A percentile compares a stretch with the other conserved stretches of the same genome.
phyloP scores from a whole-genome alignment of 2,888 invertebrate species.

The Cerastoderma edule region DNA sequence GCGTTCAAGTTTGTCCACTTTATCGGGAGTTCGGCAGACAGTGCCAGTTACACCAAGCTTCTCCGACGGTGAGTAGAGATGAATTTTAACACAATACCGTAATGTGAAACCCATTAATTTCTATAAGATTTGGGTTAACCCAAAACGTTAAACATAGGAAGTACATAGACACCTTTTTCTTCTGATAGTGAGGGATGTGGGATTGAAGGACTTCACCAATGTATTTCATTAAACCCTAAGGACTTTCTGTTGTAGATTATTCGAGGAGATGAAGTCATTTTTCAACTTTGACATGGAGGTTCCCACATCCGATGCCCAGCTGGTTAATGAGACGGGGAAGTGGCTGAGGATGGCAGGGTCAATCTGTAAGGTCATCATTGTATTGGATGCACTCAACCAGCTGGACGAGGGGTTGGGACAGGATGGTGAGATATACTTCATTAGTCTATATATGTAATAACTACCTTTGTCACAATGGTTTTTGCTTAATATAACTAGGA shows the following conservation, averaged over 20 bases:
- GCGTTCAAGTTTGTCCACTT: slow-evolving; percentile 76
- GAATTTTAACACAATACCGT: no score
- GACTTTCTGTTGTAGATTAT: slow-evolving; percentile 60
- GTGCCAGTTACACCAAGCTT: slow-evolving; percentile 72
- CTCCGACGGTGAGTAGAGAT: slow-evolving; percentile 70
- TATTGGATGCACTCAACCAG: slow-evolving; percentile 78
- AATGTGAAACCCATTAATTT: no score
- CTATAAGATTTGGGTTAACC: no score
- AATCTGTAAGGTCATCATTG: slow-evolving; percentile 63
- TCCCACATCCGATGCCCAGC: slow-evolving; percentile 65
- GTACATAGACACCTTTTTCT: no score
- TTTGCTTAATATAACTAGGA: no score
- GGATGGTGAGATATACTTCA: slow-evolving; percentile 45
- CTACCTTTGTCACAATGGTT: slow-evolving; percentile 3
- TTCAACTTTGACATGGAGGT: slow-evolving; percentile 67
- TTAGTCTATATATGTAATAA: neutral
- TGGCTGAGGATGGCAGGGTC: slow-evolving; percentile 70
- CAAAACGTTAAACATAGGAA: no score
- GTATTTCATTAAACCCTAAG: no score
- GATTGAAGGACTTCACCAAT: no score
- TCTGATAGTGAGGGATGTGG: no score
- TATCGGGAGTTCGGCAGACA: slow-evolving; percentile 76
- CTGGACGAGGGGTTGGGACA: slow-evolving; percentile 72
- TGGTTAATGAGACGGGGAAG: slow-evolving; percentile 65
- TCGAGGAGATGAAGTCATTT: slow-evolving; percentile 71